A percentile compares a stretch with the other conserved stretches of the same genome.
Evolutionary conservation across 2,797 vertebrate genomes (phyloP).

Genomic region (Pterois miles): DNA sequence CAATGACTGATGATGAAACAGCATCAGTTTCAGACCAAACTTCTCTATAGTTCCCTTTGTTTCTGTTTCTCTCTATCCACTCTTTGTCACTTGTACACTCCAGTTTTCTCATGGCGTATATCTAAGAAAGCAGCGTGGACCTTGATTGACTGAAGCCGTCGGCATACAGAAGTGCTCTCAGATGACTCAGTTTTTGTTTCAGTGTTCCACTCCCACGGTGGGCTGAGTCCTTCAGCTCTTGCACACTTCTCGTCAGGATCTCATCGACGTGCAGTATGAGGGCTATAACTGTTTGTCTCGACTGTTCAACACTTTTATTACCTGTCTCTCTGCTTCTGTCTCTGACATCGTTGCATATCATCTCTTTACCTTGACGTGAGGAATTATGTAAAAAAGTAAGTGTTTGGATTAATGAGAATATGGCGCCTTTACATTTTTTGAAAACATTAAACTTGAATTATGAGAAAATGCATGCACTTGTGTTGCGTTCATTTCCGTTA

Average conservation of each 20-base stretch:
- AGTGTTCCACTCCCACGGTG: background rate
- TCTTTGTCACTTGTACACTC: slow-evolving; percentile 25
- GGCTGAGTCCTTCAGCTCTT: slow-evolving; percentile 12
- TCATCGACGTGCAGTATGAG: slow-evolving; percentile 71
- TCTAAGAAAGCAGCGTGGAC: slow-evolving; percentile 32
- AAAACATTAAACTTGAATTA: slow-evolving; percentile 84
- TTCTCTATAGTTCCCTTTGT: background rate
- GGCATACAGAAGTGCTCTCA: slow-evolving; percentile 4
- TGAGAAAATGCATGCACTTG: slow-evolving; percentile 32
- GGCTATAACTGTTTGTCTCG: slow-evolving; percentile 73
- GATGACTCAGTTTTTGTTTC: slow-evolving; percentile 4
- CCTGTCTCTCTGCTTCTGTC: slow-evolving; percentile 48
- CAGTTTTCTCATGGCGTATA: slow-evolving; percentile 10
- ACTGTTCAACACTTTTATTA: slow-evolving; percentile 32
- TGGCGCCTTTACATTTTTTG: slow-evolving; percentile 76
- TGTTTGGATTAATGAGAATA: slow-evolving; percentile 73
- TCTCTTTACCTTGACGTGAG: slow-evolving; percentile 65
- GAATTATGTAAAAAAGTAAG: slow-evolving; percentile 61
- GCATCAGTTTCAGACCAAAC: background rate
- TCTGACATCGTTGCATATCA: slow-evolving; percentile 75
- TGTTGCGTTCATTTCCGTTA: background rate
- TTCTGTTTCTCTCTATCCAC: background rate
- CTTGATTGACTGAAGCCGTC: slow-evolving; percentile 32
- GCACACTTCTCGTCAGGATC: slow-evolving; percentile 43
- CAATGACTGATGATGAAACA: background rate